A percentile compares a stretch with the other conserved stretches of the same genome.
Conservation (phyloP, 2,888 invertebrate species). For the Drosophila paramelanica region DNA sequence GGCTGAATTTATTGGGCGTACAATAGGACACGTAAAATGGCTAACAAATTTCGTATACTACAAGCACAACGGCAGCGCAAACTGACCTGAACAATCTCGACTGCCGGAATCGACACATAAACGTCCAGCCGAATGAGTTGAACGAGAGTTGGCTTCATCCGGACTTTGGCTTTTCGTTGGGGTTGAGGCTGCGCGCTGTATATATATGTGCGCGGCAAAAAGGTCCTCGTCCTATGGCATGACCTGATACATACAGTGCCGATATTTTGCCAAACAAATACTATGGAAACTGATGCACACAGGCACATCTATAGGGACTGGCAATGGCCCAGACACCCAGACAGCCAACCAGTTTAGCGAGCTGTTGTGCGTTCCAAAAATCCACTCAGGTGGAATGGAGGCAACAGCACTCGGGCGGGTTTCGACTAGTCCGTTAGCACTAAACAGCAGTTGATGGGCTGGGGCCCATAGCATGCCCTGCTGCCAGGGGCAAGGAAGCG, state of each 20-base stretch:
- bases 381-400: constrained; percentile 61
- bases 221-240: constrained; percentile 17
- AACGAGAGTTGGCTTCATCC: constrained; percentile 41
- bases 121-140: constrained; percentile 50
- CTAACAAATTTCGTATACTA: constrained; percentile 37
- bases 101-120: constrained; percentile 57
- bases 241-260: constrained; percentile 25
- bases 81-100: constrained; percentile 43
- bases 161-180: constrained; percentile 37
- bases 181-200: constrained; percentile 3
- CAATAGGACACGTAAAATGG: constrained; percentile 51
- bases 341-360: constrained; percentile 36
- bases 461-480: background rate
- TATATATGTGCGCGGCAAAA: constrained; percentile 1
- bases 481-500: constrained; percentile 26
- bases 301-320: background rate
- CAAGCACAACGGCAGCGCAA: constrained; percentile 21
- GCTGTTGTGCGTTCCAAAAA: constrained; percentile 63
- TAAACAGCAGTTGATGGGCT: constrained; percentile 22
- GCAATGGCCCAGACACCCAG: constrained; percentile 4
- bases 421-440: constrained; percentile 37
- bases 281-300: constrained; percentile 13
- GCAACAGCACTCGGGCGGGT: constrained; percentile 29
- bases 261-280: constrained; percentile 43
- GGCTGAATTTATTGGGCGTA: constrained; percentile 57